Base-by-base conservation (phyloP, 2,797 vertebrate species). In the Channallabes apus region DNA sequence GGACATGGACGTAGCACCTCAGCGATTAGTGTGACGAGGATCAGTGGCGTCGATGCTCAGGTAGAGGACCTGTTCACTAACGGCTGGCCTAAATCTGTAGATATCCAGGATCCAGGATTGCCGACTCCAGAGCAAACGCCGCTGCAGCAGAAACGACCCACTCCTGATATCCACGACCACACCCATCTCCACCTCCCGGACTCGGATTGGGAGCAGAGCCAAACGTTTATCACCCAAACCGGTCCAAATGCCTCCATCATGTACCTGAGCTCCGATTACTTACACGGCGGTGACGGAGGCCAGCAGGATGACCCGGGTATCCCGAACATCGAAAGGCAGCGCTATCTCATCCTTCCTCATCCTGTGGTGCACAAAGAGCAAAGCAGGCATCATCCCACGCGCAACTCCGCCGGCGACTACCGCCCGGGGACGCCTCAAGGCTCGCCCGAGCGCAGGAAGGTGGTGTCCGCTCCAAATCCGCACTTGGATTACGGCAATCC, bases 41-140 rank as follows among this genome's bases (percentile, higher is more conserved):
- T 96, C 92, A 97, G 95, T 62, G 96, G 92, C 29, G 92, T 78
- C 1, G 94, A 94, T 75, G 80, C 95, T 0, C 96, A 96, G 81
- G 95, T 94, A 0, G 97, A 98, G 75, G 96, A 95, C 14, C 91
- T 97, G 84, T 95, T 98, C 0, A 96, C 96, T 92, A 97, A 98
- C 4, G 96, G 97, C 69, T 99, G 97, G 97, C 92, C 96, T 56
- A 96, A 97, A 91, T 94, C 91, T 73, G 96, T 96, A 51, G 96
- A 97, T 71, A 93, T 98, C 72, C 82, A 84, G 91, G 97, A 98
- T 89, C 95, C 97, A 0, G 97, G 96, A n/a, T 95, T 98, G 86
- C 98, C 97, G 41, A 99, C 97, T 0, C 98, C 98, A 0, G 98
- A 99, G 93, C 98, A 98, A 93, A 99, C 98, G 0, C 98, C 97